Evolutionary conservation across 2,888 invertebrate species (phyloP), one percentile per base, ranked within the genome.

Genomic region (Aphelenchoides bicaudatus): DNA sequence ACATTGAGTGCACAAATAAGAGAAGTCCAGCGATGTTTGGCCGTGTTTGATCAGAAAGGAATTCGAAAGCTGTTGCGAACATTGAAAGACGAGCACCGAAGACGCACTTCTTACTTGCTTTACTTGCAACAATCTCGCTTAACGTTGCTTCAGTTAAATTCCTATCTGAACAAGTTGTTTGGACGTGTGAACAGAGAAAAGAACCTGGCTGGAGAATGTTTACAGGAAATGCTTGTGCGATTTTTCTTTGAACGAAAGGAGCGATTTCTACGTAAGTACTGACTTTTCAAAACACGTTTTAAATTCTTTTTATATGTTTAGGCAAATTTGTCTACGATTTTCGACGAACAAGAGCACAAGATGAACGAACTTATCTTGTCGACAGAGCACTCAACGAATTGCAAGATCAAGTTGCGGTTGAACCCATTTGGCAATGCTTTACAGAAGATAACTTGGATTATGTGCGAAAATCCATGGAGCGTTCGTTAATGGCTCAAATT

Each of bases 401-500:
- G 43, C 81, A 80, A 65, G 74, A 73, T n/a, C 73, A 77, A 38
- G 78, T 82, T 77, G 73, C 75, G 49, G 67, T 70, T n/a, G 82
- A 82, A 58, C 58, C 68, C 16, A 71, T 79, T 29, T 82, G 82
- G 81, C 73, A 77, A 70, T 88, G 85, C 64, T 88, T 88, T 6
- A 86, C 86, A 63, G 82, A 85, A 19, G 82, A 84, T 63, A 87
- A 90, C 76, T 23, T 69, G 3, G 53, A 61, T 5, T 85, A 87
- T 72, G 89, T 88, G 0, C 86, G 88, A 73, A 82, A 86, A 59
- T 88, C 90, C 3, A 87, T 96, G 65, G 94, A 96, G 80, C 85
- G 92, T 47, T 87, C 88, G n/a, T 86, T 94, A 5, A 88, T 94
- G 85, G 88, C 89, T 51, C 65, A 71, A 28, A 88, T 96, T 55